phyloP scores from a whole-genome alignment of 2,888 invertebrate species.

The Plebejus argus region DNA sequence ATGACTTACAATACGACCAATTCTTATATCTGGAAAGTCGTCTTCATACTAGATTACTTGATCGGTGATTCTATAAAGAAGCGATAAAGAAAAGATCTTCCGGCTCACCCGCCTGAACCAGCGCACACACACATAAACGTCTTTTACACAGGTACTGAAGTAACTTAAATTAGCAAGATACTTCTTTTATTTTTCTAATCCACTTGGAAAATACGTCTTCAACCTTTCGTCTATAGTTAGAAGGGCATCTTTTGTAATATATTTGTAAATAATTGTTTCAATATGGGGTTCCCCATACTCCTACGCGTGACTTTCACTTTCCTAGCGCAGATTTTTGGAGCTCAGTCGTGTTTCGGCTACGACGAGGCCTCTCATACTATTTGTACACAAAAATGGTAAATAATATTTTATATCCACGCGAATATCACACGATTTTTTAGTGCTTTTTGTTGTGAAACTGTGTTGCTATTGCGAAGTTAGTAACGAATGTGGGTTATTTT shows the following conservation, averaged over 20 bases:
- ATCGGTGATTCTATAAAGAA: too few species aligned
- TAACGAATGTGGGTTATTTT: background rate
- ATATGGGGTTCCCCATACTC: background rate
- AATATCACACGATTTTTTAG: background rate
- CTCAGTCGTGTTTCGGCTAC: conserved; percentile 47
- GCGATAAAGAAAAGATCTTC: too few species aligned
- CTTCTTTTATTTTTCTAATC: too few species aligned
- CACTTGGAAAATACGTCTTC: background rate
- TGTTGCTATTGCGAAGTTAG: background rate
- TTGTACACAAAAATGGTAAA: conserved; percentile 50
- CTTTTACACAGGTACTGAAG: too few species aligned
- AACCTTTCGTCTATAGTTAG: background rate
- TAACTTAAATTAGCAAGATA: too few species aligned
- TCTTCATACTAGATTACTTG: too few species aligned
- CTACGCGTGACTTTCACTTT: conserved; percentile 4
- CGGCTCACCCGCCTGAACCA: too few species aligned
- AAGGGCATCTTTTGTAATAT: background rate
- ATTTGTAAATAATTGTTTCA: conserved; percentile 14
- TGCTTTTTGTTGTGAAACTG: background rate
- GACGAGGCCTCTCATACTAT: conserved; percentile 40
- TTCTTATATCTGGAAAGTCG: too few species aligned
- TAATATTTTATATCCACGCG: conserved; percentile 40
- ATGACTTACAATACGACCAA: too few species aligned
- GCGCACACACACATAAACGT: too few species aligned
- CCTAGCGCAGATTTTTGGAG: conserved; percentile 9